These are phyloP conservation scores for Erannis defoliaria DNA, from an alignment of 2,888 invertebrate species.

Conservation along the genomic window DNA sequence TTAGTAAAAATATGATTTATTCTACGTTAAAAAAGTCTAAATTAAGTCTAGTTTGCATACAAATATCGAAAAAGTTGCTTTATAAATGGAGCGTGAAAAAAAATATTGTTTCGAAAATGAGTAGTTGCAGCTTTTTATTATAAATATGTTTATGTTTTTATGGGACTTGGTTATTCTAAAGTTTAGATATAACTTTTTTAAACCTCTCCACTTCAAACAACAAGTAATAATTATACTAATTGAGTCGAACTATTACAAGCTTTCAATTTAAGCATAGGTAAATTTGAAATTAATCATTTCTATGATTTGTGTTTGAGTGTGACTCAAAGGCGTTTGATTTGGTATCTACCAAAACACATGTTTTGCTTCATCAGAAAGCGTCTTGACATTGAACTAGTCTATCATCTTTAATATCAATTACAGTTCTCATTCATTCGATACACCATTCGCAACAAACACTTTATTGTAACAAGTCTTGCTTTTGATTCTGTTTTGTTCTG, in stretches of 20 bases:
- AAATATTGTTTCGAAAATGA: too few relatives aligned
- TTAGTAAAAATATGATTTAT: too few relatives aligned
- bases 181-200: too few relatives aligned
- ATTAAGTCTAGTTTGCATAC: too few relatives aligned
- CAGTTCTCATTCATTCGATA: constrained; percentile 13
- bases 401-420: constrained; percentile 27
- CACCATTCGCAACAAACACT: constrained; percentile 22
- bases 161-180: too few relatives aligned
- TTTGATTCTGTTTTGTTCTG: constrained; percentile 31
- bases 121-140: too few relatives aligned
- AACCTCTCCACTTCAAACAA: too few relatives aligned
- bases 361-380: constrained; percentile 47
- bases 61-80: too few relatives aligned
- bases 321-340: neutral
- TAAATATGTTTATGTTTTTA: too few relatives aligned
- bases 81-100: too few relatives aligned
- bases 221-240: too few relatives aligned
- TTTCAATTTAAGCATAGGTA: neutral
- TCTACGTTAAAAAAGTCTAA: too few relatives aligned
- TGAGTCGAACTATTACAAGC: neutral
- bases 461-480: constrained; percentile 23
- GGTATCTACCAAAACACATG: constrained; percentile 40
- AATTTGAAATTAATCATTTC: neutral
- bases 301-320: neutral
- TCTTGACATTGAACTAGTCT: constrained; percentile 67